These are phyloP conservation scores for Globodera ellingtonae DNA, from an alignment of 1,140 invertebrate genomes.

Conservation along the genomic window DNA sequence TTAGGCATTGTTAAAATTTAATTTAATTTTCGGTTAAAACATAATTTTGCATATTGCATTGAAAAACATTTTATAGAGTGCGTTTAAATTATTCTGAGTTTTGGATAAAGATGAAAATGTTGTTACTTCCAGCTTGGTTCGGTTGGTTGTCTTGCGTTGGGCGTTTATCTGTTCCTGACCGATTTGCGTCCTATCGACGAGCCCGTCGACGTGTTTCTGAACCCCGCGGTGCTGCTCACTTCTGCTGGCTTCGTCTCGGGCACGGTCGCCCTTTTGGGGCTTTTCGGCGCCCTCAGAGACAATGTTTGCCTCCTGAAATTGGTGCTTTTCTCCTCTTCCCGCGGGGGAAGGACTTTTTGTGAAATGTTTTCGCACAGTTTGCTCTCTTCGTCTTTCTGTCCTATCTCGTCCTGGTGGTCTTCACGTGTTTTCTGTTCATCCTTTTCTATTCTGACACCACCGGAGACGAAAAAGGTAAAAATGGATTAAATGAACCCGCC, in stretches of 20 bases:
- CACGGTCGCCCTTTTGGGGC: constrained; percentile 54
- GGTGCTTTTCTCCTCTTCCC: constrained; percentile 32
- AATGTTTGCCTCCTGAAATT: constrained; percentile 61
- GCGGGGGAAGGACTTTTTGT: not conserved
- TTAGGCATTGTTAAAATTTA: too few relatives aligned
- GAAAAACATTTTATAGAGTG: not conserved
- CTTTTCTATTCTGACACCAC: constrained; percentile 61
- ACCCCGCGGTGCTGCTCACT: constrained; percentile 60
- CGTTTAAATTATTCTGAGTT: too few relatives aligned
- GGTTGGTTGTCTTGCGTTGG: constrained; percentile 55
- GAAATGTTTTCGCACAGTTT: constrained; percentile 51
- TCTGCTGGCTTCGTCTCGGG: constrained; percentile 56
- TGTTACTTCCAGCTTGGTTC: constrained; percentile 56
- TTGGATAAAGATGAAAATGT: constrained; percentile 7
- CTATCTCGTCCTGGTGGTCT: constrained; percentile 57
- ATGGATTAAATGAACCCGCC: too few relatives aligned
- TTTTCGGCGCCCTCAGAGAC: constrained; percentile 57
- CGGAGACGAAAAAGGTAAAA: constrained; percentile 1
- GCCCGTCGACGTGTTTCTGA: constrained; percentile 56
- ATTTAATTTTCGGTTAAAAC: not conserved
- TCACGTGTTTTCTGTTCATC: constrained; percentile 57
- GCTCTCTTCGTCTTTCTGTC: constrained; percentile 56
- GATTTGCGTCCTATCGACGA: constrained; percentile 58
- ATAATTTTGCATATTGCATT: not conserved
- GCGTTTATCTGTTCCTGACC: constrained; percentile 61